Base-by-base conservation (phyloP, 1,140 invertebrate species). In the Lamellibrachia luymesi region DNA sequence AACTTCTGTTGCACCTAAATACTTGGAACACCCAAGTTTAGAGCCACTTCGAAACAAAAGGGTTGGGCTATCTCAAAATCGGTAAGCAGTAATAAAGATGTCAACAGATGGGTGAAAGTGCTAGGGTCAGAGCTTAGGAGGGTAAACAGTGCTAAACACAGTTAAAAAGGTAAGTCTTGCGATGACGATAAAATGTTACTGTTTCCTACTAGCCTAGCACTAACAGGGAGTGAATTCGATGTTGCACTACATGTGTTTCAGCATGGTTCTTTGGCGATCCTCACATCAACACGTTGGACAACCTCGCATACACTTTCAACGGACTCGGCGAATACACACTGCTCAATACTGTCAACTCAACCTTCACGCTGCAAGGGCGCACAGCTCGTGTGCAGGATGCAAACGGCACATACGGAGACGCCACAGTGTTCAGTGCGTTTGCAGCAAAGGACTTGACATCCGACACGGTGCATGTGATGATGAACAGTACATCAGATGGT, bases 281-380 rank as follows among this genome's bases (percentile, higher is more conserved):
- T 51, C 95, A 95, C 91, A 94, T 95, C 50, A 94, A 93, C 1
- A 95, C 95, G 7, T 80, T 96, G 8, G 95, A 96, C 94, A 95
- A 95, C 1, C 80, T 52, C 2, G 90, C 93, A 22, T 96, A 95
- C 91, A 95, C 95, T 27, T 95, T 95, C 90, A 96, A 96, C 93
- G 95, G 95, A 6, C 93, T 93, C n/a, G 95, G 95, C n/a, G 95
- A 96, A 93, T 96, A 94, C 92, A 92, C 91, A 92, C 50, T 93
- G 93, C 90, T 93, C 49, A 50, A 90, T 80, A 80, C 64, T 10
- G 8, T 80, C 64, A 80, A 80, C 64, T 80, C 64, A 17, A 80
- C 64, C 64, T 80, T 80, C 64, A 10, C 25, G 64, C 64, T 80
- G 2, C 64, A 80, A 80, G 64, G 64, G 2, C 64, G 91, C 25